Percentiles rank a stretch among this genome's conserved stretches.
phyloP scores from a whole-genome alignment of 2,888 invertebrate genomes.

The Dromius quadrimaculatus region DNA sequence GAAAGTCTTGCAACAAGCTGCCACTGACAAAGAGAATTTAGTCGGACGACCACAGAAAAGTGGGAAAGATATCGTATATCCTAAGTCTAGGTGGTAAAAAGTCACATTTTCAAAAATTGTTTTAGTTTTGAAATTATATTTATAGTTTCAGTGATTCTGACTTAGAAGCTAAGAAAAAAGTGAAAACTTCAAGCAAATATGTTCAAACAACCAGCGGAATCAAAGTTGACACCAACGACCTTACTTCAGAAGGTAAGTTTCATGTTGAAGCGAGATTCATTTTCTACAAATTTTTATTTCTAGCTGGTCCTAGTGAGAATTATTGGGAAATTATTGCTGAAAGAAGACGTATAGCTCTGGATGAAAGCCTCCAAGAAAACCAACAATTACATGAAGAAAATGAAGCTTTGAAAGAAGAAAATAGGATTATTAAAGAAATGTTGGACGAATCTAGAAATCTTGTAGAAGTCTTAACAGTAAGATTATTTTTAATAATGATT shows the following conservation, averaged over 20 bases:
- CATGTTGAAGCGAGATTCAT: too few relatives aligned
- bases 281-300: too few relatives aligned
- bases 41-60: slow-evolving; percentile 74
- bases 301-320: slow-evolving; percentile 75
- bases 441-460: slow-evolving; percentile 80
- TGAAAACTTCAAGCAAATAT: slow-evolving; percentile 70
- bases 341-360: slow-evolving; percentile 77
- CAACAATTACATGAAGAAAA: slow-evolving; percentile 70
- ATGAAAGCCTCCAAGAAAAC: slow-evolving; percentile 81
- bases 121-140: not conserved
- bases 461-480: slow-evolving; percentile 81
- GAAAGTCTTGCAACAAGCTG: slow-evolving; percentile 80
- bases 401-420: slow-evolving; percentile 70
- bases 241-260: slow-evolving; percentile 72
- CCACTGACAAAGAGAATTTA: slow-evolving; percentile 82
- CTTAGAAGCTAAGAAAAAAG: slow-evolving; percentile 67
- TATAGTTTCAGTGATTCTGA: slow-evolving; percentile 60
- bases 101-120: not conserved
- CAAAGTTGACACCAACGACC: slow-evolving; percentile 75
- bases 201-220: slow-evolving; percentile 73
- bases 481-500: slow-evolving; percentile 22
- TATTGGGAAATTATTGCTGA: slow-evolving; percentile 85
- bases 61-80: slow-evolving; percentile 60
- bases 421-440: slow-evolving; percentile 77
- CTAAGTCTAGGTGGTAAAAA: not conserved